Evolutionary conservation across 2,888 invertebrate genomes (phyloP), one percentile per base, ranked within the genome.

Genomic region (Leptinotarsa peninsularis): DNA sequence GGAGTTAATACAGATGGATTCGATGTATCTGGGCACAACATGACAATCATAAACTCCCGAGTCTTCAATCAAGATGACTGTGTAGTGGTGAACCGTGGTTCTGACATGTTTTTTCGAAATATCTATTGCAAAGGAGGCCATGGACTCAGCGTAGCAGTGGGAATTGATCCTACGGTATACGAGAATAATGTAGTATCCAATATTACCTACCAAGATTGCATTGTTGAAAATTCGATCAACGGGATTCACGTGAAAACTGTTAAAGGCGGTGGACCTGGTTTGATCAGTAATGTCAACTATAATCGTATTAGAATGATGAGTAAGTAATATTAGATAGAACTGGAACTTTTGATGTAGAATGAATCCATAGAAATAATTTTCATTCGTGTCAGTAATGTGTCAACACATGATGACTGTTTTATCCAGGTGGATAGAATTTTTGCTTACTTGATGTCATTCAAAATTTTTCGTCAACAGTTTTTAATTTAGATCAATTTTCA

Each of bases 31-130:
- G 73, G 71, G 21, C 56, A 60, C 1, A 76, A 73, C 15, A 54
- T 81, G 4, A 49, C 58, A 0, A 54, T 81, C 4, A 60, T 58
- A 58, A 73, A 77, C 52, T 50, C 75, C 4, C 23, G 56, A 14
- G 74, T 81, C n/a, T 70, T 70, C 23, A 81, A 81, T 49, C 81
- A 81, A 77, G 81, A 81, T 56, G 80, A 81, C 43, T 81, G 81
- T 63, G 74, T 80, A 15, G 78, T 76, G 33, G 73, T 81, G 1
- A 81, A 81, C 54, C 75, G 79, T 21, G 79, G 80, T 18, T 72
- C 70, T 49, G 67, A 78, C 58, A 68, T 72, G 17, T 33, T 72
- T 18, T 75, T 81, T 67, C 14, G 18, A 13, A 76, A 76, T 23
- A 58, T 81, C 23, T 69, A 71, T 27, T 81, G 81, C 52, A 66